These are phyloP conservation scores for Euschistus heros DNA, from an alignment of 1,140 invertebrate species.

Conservation along the genomic window DNA sequence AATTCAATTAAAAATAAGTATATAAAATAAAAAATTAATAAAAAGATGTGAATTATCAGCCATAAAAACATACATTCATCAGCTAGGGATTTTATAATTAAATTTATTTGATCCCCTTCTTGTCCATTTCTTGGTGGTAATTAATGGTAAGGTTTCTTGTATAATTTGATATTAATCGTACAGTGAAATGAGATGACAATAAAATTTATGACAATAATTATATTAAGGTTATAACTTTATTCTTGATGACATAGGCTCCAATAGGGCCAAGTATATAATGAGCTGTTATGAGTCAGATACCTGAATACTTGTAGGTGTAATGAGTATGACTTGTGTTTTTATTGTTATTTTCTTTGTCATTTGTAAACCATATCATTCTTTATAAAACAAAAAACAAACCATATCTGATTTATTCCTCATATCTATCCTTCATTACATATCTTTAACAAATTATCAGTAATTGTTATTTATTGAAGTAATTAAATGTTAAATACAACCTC, in stretches of 20 bases:
- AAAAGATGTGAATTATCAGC: too few species aligned
- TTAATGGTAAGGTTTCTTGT: too few species aligned
- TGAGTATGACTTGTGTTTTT: too few species aligned
- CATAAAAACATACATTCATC: too few species aligned
- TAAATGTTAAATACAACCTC: background rate
- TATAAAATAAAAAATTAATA: too few species aligned
- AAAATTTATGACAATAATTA: slow-evolving; percentile 6
- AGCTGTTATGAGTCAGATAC: background rate
- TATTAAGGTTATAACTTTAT: slow-evolving; percentile 5
- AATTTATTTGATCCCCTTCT: too few species aligned
- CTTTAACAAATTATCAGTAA: background rate
- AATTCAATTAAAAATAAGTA: too few species aligned
- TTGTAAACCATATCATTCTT: background rate
- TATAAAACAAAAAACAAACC: background rate
- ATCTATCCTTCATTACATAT: background rate
- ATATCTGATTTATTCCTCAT: background rate
- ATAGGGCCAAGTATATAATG: background rate
- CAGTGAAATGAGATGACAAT: background rate
- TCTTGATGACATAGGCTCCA: background rate
- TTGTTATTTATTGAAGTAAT: background rate
- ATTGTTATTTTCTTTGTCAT: background rate
- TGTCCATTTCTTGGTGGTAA: too few species aligned
- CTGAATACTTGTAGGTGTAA: slow-evolving; percentile 3
- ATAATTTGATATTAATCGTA: background rate
- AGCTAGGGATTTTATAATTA: too few species aligned